These are phyloP conservation scores for Pelobates cultripes DNA, from an alignment of 2,797 vertebrate genomes.

Conservation along the genomic window DNA sequence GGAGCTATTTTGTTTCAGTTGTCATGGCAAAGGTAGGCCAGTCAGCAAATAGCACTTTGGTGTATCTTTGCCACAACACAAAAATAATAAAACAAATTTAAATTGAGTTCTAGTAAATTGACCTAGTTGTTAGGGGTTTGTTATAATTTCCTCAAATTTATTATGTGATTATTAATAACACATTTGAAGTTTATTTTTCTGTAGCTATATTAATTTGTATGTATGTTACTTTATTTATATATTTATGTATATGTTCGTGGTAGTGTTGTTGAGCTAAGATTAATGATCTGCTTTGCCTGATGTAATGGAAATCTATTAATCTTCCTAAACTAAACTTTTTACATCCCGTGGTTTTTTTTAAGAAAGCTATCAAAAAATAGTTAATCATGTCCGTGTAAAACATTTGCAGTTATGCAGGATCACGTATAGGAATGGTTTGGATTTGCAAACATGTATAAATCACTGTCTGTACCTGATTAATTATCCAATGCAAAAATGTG, in stretches of 20 bases:
- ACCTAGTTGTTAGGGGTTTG: no score
- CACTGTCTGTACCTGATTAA: conserved; percentile 36
- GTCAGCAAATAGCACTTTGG: no score
- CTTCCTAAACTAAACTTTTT: conserved; percentile 34
- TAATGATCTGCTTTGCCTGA: conserved; percentile 32
- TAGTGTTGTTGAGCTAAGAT: conserved; percentile 28
- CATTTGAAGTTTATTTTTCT: no score
- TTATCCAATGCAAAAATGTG: conserved; percentile 5
- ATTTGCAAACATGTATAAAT: conserved; percentile 46
- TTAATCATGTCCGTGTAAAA: conserved; percentile 36
- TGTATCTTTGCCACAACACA: no score
- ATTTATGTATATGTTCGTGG: neutral
- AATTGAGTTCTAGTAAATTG: no score
- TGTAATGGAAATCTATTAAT: conserved; percentile 35
- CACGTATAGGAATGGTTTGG: conserved; percentile 31
- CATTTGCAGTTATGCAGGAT: conserved; percentile 32
- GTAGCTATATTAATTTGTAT: no score
- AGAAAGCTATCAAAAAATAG: conserved; percentile 46
- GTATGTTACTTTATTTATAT: no score
- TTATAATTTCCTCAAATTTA: no score
- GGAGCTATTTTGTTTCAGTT: no score
- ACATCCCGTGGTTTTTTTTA: conserved; percentile 26
- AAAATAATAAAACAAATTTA: no score
- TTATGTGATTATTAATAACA: no score
- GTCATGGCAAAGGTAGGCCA: no score